phyloP scores from a whole-genome alignment of 1,140 invertebrate species.

The Drosophila guanche region DNA sequence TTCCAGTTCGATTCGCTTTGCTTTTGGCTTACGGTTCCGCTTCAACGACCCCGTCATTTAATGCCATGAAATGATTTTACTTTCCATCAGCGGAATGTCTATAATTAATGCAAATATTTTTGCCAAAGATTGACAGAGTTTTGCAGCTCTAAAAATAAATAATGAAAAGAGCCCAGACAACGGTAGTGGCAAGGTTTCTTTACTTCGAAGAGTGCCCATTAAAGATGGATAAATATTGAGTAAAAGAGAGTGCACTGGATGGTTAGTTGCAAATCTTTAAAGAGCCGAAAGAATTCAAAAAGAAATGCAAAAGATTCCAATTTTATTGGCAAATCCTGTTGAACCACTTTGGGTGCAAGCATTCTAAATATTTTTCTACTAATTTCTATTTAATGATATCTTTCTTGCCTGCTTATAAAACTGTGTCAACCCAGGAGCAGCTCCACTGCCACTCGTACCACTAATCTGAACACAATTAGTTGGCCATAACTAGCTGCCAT shows the following conservation, averaged over 20 bases:
- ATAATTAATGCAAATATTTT: slow-evolving; percentile 79
- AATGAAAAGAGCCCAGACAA: too few species aligned
- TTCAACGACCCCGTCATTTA: slow-evolving; percentile 30
- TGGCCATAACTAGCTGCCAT: slow-evolving; percentile 4
- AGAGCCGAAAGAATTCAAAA: too few species aligned
- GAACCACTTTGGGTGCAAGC: neutral
- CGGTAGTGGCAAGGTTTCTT: too few species aligned
- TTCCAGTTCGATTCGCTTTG: slow-evolving; percentile 46
- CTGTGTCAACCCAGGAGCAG: slow-evolving; percentile 8
- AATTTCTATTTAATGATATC: slow-evolving; percentile 3
- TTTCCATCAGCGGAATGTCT: slow-evolving; percentile 39
- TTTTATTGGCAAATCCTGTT: neutral
- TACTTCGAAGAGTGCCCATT: too few species aligned
- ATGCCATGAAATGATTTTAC: slow-evolving; percentile 63
- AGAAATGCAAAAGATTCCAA: too few species aligned
- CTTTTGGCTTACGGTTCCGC: neutral
- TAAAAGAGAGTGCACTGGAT: too few species aligned
- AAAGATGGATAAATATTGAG: too few species aligned
- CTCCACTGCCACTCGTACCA: neutral
- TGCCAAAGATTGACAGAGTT: slow-evolving; percentile 43
- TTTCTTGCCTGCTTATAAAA: slow-evolving; percentile 10
- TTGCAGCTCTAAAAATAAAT: slow-evolving; percentile 29
- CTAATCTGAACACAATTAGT: slow-evolving; percentile 23
- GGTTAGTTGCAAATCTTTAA: too few species aligned
- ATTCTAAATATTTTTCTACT: neutral